These are phyloP conservation scores for Molanna angustata DNA, from an alignment of 2,888 invertebrate genomes.

Conservation along the genomic window DNA sequence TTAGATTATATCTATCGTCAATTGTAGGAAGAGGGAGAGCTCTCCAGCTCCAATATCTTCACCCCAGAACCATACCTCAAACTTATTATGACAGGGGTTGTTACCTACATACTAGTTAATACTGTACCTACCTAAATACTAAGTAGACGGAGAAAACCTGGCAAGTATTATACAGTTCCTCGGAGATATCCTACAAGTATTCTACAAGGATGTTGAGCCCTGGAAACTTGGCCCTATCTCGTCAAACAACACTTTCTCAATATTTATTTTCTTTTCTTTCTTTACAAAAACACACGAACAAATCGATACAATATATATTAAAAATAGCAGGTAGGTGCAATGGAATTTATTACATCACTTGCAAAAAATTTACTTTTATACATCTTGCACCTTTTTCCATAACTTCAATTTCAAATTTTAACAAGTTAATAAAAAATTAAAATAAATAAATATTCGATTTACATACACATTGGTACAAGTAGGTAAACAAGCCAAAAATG, in stretches of 20 bases:
- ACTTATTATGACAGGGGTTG: conserved; percentile 33
- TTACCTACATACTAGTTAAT: conserved; percentile 31
- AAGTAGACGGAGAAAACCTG: conserved; percentile 31
- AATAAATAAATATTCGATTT: no score
- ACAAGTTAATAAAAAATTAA: background rate
- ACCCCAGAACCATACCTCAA: conserved; percentile 32
- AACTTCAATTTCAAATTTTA: background rate
- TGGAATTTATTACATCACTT: no score
- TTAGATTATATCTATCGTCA: conserved; percentile 2
- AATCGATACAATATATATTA: no score
- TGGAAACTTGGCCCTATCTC: no score
- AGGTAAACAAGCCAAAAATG: no score
- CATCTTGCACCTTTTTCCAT: background rate
- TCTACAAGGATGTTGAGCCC: background rate
- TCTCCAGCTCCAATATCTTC: conserved; percentile 6
- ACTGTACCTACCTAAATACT: no score
- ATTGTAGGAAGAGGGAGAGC: conserved; percentile 7
- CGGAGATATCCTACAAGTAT: conserved; percentile 24
- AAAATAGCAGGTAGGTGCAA: no score
- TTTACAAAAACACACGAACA: no score
- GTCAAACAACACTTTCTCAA: no score
- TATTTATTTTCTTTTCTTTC: no score
- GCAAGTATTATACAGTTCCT: conserved; percentile 29
- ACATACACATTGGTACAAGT: no score
- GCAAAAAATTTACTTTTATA: no score